Percentiles rank a stretch among this genome's conserved stretches.
Conservation (phyloP, 2,797 vertebrate genomes). For the Acanthurus lineatus region DNA sequence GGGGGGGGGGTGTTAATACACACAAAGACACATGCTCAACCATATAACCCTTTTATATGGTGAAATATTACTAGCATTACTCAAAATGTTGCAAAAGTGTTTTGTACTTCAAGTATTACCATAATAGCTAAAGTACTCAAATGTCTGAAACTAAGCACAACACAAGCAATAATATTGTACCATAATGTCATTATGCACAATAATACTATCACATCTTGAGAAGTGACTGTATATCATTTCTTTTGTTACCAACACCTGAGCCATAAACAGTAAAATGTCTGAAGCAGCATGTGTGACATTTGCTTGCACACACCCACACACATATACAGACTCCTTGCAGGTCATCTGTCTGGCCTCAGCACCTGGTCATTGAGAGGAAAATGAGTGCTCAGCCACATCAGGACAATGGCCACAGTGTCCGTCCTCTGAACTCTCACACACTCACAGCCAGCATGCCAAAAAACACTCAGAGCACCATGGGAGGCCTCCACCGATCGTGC, state of each 20-base stretch:
- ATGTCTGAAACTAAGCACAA: neutral
- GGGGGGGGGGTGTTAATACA: conserved; percentile 48
- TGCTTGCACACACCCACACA: neutral
- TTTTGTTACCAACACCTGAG: neutral
- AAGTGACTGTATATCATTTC: neutral
- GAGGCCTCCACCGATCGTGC: conserved; percentile 48
- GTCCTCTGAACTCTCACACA: conserved; percentile 66
- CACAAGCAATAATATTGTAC: neutral
- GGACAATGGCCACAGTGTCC: conserved; percentile 77
- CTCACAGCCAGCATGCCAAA: conserved; percentile 44
- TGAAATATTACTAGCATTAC: conserved; percentile 14
- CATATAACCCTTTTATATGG: neutral
- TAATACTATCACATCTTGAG: neutral
- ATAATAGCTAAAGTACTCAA: neutral
- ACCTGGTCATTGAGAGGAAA: conserved; percentile 71
- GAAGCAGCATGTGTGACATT: conserved; percentile 26
- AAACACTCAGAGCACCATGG: conserved; percentile 55
- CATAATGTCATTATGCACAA: neutral
- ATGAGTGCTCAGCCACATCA: conserved; percentile 56
- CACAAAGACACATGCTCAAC: conserved; percentile 13
- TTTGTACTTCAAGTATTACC: conserved; percentile 4
- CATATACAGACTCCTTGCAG: conserved; percentile 17
- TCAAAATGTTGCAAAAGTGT: conserved; percentile 3
- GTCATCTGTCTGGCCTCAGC: conserved; percentile 61
- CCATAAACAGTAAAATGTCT: conserved; percentile 5